Conservation (phyloP, 2,113 vertebrate genomes). For the Elgaria multicarinata region DNA sequence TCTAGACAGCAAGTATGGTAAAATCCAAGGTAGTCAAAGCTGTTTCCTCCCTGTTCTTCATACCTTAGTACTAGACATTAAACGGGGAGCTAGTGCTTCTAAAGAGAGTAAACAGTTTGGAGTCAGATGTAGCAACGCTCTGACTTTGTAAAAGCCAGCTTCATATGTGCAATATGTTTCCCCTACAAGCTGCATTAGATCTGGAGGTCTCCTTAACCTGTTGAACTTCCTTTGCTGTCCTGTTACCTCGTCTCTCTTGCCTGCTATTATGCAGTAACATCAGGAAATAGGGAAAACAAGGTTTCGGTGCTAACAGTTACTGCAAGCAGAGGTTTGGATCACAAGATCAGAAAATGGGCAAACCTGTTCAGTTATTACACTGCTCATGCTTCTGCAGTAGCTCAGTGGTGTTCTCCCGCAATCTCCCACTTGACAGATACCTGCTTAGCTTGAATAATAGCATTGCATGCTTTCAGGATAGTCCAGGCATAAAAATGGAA, state of each 20-base stretch:
- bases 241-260: neutral
- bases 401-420: neutral
- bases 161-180: neutral
- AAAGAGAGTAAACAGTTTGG: neutral
- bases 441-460: neutral
- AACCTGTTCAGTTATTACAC: neutral
- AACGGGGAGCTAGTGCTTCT: neutral
- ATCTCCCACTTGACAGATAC: neutral
- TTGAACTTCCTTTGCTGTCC: neutral
- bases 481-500: neutral
- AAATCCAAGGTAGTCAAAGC: neutral
- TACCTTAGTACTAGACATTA: neutral
- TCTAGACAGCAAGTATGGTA: neutral
- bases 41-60: neutral
- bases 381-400: neutral
- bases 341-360: neutral
- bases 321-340: neutral
- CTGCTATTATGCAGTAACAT: neutral
- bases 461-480: neutral
- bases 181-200: neutral
- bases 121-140: neutral
- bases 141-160: neutral
- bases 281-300: neutral
- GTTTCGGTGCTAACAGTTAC: neutral
- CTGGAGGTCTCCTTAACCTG: neutral